Percentiles rank a stretch among this genome's conserved stretches.
phyloP scores from a whole-genome alignment of 2,797 vertebrate genomes.

The Sebastes hubbsi region DNA sequence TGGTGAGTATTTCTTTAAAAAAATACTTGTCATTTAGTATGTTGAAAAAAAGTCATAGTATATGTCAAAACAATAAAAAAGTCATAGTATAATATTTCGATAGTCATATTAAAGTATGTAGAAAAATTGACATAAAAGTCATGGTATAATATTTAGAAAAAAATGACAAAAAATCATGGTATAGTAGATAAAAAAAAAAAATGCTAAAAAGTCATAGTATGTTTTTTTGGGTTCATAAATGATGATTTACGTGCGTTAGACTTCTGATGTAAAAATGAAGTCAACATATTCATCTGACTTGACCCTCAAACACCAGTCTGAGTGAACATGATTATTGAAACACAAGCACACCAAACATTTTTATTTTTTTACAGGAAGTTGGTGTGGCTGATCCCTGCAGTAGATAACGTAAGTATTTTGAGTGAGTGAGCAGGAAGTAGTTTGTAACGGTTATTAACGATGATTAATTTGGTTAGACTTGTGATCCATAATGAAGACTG shows the following conservation, averaged over 20 bases:
- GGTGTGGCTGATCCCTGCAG: neutral
- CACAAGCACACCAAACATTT: too few relatives aligned
- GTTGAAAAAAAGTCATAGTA: too few relatives aligned
- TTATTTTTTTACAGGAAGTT: neutral
- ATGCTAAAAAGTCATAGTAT: too few relatives aligned
- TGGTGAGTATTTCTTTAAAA: neutral
- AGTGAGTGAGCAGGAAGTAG: accelerated
- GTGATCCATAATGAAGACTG: slow-evolving; percentile 80
- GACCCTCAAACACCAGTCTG: accelerated
- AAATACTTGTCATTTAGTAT: too few relatives aligned
- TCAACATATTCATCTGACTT: slow-evolving; percentile 63
- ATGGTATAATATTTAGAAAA: too few relatives aligned
- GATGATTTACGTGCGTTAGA: slow-evolving; percentile 86
- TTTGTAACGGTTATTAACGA: slow-evolving; percentile 50
- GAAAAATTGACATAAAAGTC: accelerated
- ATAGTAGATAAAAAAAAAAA: too few relatives aligned
- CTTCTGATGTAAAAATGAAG: slow-evolving; percentile 87
- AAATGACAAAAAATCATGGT: too few relatives aligned
- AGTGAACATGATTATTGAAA: too few relatives aligned
- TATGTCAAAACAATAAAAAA: too few relatives aligned
- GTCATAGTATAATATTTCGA: too few relatives aligned
- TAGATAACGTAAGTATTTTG: slow-evolving; percentile 16
- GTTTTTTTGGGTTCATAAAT: slow-evolving; percentile 3
- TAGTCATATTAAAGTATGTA: too few relatives aligned
- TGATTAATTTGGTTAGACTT: slow-evolving; percentile 85